These are phyloP conservation scores for Cichlasoma orientale DNA, from an alignment of 2,797 vertebrate species.

Conservation along the genomic window DNA sequence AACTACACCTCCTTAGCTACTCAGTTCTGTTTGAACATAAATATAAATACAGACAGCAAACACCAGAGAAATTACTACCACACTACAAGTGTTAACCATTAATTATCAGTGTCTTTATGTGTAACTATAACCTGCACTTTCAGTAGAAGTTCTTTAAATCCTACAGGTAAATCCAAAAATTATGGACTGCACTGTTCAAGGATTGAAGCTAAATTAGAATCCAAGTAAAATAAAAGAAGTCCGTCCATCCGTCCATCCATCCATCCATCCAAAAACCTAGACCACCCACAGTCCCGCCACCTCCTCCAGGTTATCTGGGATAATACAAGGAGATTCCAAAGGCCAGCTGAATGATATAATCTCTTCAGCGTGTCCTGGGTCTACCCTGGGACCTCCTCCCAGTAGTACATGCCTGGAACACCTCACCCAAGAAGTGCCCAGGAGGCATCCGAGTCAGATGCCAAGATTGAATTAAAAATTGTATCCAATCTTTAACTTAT, in stretches of 20 bases:
- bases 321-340: too few species aligned
- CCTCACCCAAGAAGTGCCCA: too few species aligned
- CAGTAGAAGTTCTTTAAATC: not conserved
- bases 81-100: not conserved
- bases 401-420: too few species aligned
- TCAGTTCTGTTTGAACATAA: constrained; percentile 5
- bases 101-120: not conserved
- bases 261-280: too few species aligned
- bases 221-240: not conserved
- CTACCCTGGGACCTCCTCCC: too few species aligned
- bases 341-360: too few species aligned
- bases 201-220: not conserved
- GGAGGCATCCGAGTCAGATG: too few species aligned
- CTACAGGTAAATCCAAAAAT: not conserved
- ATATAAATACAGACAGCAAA: not conserved
- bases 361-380: too few species aligned
- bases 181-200: not conserved
- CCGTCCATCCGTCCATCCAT: too few species aligned
- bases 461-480: not conserved
- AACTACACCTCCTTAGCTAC: constrained; percentile 1
- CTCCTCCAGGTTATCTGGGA: too few species aligned
- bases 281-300: too few species aligned
- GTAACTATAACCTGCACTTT: not conserved
- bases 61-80: not conserved
- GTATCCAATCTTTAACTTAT: not conserved